phyloP scores from a whole-genome alignment of 2,888 invertebrate species.

The Drosophila demipolita region DNA sequence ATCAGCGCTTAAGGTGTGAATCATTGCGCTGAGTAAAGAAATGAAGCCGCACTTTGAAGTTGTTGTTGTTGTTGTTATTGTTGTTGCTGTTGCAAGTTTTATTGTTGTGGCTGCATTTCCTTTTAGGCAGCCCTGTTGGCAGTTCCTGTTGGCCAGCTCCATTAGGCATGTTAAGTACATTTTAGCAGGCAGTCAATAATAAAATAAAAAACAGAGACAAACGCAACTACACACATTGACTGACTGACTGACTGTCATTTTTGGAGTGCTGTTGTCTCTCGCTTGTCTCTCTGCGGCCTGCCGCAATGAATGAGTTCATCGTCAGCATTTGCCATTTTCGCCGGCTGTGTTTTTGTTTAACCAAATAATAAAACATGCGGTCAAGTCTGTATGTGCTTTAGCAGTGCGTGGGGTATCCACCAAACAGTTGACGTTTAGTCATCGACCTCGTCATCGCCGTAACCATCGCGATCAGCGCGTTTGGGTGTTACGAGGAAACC shows the following conservation, averaged over 20 bases:
- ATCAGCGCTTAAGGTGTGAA: conserved; percentile 48
- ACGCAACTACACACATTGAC: conserved; percentile 18
- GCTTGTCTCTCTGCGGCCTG: conserved; percentile 8
- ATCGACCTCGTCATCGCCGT: conserved; percentile 34
- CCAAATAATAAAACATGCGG: conserved; percentile 59
- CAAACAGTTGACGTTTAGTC: conserved; percentile 59
- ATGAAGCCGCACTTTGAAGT: conserved; percentile 40
- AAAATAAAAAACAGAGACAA: neutral
- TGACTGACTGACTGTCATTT: conserved; percentile 29
- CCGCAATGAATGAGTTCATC: conserved; percentile 70
- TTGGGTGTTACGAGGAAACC: conserved; percentile 53
- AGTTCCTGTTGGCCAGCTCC: conserved; percentile 53
- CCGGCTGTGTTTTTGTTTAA: conserved; percentile 65
- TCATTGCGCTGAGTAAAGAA: conserved; percentile 37
- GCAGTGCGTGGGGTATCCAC: conserved; percentile 65
- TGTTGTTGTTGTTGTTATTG: conserved; percentile 22
- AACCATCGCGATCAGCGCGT: conserved; percentile 14
- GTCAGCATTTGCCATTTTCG: conserved; percentile 70
- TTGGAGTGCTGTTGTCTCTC: conserved; percentile 12
- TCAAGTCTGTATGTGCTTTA: conserved; percentile 25
- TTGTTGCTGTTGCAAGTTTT: conserved; percentile 39
- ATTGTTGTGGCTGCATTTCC: conserved; percentile 46
- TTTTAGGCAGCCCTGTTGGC: conserved; percentile 23
- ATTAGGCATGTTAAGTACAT: conserved; percentile 62
- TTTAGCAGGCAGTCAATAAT: conserved; percentile 51